A percentile compares a stretch with the other conserved stretches of the same genome.
These are phyloP conservation scores for Lutraria lutraria DNA, from an alignment of 2,888 invertebrate genomes.

Conservation along the genomic window DNA sequence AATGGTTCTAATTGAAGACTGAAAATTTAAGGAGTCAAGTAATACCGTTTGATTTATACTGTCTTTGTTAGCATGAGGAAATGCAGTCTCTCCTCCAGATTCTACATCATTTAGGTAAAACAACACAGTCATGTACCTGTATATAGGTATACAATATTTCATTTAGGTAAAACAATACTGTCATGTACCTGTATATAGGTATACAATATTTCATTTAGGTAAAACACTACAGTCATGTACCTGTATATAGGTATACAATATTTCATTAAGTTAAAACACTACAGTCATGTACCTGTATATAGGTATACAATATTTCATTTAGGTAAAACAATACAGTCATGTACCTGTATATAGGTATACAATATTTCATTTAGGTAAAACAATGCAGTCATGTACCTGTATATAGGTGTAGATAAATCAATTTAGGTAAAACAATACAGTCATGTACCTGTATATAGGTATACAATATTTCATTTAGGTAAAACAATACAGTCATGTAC, in stretches of 20 bases:
- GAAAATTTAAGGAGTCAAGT: neutral
- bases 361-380: slow-evolving; percentile 4
- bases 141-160: slow-evolving; percentile 30
- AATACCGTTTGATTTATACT: slow-evolving; percentile 70
- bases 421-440: neutral
- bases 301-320: neutral
- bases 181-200: slow-evolving; percentile 5
- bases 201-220: neutral
- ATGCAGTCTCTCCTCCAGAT: slow-evolving; percentile 81
- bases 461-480: neutral
- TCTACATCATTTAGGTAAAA: slow-evolving; percentile 82
- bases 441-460: neutral
- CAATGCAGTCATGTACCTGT: neutral
- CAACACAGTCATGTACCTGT: slow-evolving; percentile 81
- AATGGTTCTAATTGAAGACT: too few relatives aligned
- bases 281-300: neutral
- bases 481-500: neutral
- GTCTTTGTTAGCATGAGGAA: slow-evolving; percentile 79
- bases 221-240: neutral
- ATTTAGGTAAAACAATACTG: neutral
- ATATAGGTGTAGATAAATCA: neutral
- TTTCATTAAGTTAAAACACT: slow-evolving; percentile 12
- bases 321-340: slow-evolving; percentile 5
- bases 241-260: neutral
- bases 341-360: neutral